A percentile compares a stretch with the other conserved stretches of the same genome.
Evolutionary conservation across 2,113 vertebrate genomes (phyloP).

Genomic region (Heterotis niloticus): DNA sequence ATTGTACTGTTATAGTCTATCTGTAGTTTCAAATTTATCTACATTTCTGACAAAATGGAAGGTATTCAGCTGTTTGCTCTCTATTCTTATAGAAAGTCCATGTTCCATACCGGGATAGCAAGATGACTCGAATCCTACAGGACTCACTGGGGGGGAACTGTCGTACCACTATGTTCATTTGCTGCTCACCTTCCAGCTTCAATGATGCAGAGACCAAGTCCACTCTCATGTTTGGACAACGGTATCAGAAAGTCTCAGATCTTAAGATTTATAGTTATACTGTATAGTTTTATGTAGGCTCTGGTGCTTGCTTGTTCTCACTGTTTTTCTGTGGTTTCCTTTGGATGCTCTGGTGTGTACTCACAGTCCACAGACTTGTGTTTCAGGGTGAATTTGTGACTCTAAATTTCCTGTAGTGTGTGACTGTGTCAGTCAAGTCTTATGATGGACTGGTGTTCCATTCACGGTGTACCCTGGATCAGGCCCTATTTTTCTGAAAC

Average conservation of each 20-base stretch:
- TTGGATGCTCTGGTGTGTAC: not conserved
- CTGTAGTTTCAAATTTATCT: not conserved
- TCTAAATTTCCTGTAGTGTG: too few relatives aligned
- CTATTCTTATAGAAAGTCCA: slow-evolving; percentile 72
- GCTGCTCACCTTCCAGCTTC: slow-evolving; percentile 85
- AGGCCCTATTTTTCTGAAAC: too few relatives aligned
- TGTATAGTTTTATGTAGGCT: not conserved
- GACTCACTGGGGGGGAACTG: slow-evolving; percentile 88
- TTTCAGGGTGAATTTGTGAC: not conserved
- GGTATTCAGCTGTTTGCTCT: not conserved
- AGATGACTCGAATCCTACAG: slow-evolving; percentile 89
- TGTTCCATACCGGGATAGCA: slow-evolving; percentile 85
- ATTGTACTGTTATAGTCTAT: not conserved
- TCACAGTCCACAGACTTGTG: not conserved
- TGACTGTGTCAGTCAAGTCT: too few relatives aligned
- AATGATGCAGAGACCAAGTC: slow-evolving; percentile 86
- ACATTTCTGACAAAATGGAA: not conserved
- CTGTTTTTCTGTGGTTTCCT: not conserved
- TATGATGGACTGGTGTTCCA: too few relatives aligned
- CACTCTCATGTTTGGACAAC: slow-evolving; percentile 86
- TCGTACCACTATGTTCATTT: slow-evolving; percentile 88
- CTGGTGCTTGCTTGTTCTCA: too few relatives aligned
- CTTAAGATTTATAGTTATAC: not conserved
- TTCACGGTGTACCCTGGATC: too few relatives aligned
- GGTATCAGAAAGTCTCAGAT: slow-evolving; percentile 54